Evolutionary conservation across 2,888 invertebrate species (phyloP), one percentile per base, ranked within the genome.

Genomic region (Aromia moschata): DNA sequence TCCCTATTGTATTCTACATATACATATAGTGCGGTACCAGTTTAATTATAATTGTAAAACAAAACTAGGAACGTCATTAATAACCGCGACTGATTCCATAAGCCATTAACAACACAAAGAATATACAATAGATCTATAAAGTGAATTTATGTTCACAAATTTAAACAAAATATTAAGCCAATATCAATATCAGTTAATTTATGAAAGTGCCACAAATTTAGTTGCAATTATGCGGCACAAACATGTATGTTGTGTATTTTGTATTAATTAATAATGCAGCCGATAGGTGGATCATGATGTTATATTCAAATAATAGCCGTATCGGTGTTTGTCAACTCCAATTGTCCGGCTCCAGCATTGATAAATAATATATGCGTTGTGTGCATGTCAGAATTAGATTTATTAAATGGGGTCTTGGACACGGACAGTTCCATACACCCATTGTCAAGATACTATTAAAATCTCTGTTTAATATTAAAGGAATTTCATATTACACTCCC

Each of bases 181-280:
- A 78, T 77, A 77, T 76, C 77, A 77, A 77, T 77, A 78, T 76
- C 77, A 73, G 74, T 73, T 77, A 78, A 79, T 79, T 79, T 79
- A 79, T 77, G 77, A 77, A 77, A 77, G 77, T 77, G 76, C 75
- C 75, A 74, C 77, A 75, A 78, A 77, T 78, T 77, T 77, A 76
- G 77, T 76, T 74, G 76, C 77, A 77, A 78, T 77, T 79, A 78
- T 77, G 71, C 74, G 72, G 73, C 75, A 76, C 76, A 76, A 78
- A 78, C 78, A 77, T 77, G 76, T 72, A 74, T 70, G 76, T 73
- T 76, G 74, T 77, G 75, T 77, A 77, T 78, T 78, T 74, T 75
- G 75, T 74, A 76, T 76, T 76, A 77, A 77, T 77, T 79, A 78
- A 78, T 79, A 78, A 78, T 78, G 74, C 77, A 72, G 70, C 73